Percentiles rank a stretch among this genome's conserved stretches.
phyloP scores from a whole-genome alignment of 2,888 invertebrate species.

The Subacronicta megacephala region DNA sequence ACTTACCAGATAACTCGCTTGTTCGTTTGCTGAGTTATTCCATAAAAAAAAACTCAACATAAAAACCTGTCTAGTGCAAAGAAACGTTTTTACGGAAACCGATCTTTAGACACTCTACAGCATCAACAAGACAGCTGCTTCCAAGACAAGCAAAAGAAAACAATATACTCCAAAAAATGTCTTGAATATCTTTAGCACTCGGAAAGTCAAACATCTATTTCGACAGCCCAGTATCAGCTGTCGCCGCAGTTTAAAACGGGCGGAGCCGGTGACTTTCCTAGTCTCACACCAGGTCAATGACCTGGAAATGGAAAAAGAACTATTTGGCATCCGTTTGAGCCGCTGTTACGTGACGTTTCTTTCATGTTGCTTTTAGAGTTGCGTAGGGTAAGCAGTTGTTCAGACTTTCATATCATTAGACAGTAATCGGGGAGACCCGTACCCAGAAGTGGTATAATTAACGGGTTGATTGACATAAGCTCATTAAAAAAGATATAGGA shows the following conservation, averaged over 20 bases:
- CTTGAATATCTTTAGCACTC: conserved; percentile 37
- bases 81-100: too few relatives aligned
- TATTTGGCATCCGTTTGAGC: conserved; percentile 68
- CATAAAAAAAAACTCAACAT: too few relatives aligned
- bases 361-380: conserved; percentile 63
- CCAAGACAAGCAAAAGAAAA: conserved; percentile 9
- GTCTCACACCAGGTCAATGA: conserved; percentile 63
- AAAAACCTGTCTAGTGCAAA: too few relatives aligned
- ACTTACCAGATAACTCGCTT: too few relatives aligned
- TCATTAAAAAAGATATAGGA: too few relatives aligned
- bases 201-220: conserved; percentile 43
- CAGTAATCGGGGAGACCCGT: too few relatives aligned
- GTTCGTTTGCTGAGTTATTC: too few relatives aligned
- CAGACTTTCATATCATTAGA: not conserved
- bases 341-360: conserved; percentile 64
- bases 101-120: too few relatives aligned
- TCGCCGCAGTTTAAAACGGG: conserved; percentile 57
- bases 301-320: conserved; percentile 66
- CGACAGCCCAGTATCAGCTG: conserved; percentile 45
- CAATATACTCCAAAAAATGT: conserved; percentile 10
- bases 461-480: too few relatives aligned
- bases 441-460: too few relatives aligned
- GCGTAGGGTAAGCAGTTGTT: conserved; percentile 4
- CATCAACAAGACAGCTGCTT: not conserved
- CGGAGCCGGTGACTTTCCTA: conserved; percentile 63